Evolutionary conservation across 2,888 invertebrate species (phyloP).

Genomic region (Athetis lepigone): DNA sequence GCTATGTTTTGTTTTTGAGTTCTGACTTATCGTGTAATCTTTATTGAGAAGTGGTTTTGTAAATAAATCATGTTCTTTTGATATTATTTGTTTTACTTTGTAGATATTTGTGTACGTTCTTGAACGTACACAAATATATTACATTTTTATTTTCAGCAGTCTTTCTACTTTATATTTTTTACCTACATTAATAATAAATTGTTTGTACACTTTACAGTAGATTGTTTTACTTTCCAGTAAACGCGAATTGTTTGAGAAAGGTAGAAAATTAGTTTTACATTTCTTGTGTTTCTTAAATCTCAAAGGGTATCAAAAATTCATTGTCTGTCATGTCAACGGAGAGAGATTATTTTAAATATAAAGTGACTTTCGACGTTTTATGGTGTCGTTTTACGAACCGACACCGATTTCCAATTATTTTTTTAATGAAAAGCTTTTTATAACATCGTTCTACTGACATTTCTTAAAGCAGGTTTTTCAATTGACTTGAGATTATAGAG

Average conservation of each 20-base stretch:
- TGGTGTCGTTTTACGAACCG: conserved; percentile 8
- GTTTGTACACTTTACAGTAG: no score
- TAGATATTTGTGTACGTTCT: background rate
- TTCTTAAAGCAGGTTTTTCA: background rate
- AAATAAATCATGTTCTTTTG: background rate
- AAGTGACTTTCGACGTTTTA: conserved; percentile 37
- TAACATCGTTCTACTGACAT: background rate
- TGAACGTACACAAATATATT: no score
- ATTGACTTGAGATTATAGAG: background rate
- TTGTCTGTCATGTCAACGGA: conserved; percentile 29
- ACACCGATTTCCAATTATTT: conserved; percentile 32
- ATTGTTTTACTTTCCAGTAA: background rate
- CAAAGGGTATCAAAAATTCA: conserved; percentile 43
- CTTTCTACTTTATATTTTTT: background rate
- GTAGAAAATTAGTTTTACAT: conserved; percentile 15
- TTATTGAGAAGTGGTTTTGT: conserved; percentile 5
- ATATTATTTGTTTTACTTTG: background rate
- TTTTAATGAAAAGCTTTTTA: conserved; percentile 37
- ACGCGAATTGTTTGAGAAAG: conserved; percentile 23
- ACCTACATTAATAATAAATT: background rate
- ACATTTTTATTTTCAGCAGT: background rate
- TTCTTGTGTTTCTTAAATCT: conserved; percentile 36
- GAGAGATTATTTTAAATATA: conserved; percentile 41
- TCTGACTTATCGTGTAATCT: conserved; percentile 18
- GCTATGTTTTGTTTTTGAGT: conserved; percentile 31